Evolutionary conservation across 2,797 vertebrate species (phyloP), one percentile per base, ranked within the genome.

Genomic region (Melanogrammus aeglefinus): DNA sequence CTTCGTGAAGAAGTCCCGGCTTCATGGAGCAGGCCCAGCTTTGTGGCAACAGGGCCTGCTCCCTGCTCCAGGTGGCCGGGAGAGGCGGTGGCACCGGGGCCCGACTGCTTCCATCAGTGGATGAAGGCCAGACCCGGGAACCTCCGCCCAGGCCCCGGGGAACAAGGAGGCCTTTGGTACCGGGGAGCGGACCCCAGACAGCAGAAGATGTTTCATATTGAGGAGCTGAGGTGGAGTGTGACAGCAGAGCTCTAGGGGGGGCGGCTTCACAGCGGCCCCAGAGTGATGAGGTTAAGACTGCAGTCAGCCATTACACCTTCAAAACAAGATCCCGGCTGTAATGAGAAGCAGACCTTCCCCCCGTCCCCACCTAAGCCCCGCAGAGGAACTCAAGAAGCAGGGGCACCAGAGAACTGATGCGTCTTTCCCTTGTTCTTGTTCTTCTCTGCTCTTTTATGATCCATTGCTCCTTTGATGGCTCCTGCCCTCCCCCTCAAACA

Each of bases 131-230:
- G 76, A 86, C 72, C 78, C 81, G 83, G 81, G 83, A 83, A 82
- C 86, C 83, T 80, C 79, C 47, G 38, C 77, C 85, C 82, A 41
- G 33, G 35, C 77, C 76, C 82, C 86, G 88, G 92, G 88, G 86
- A 85, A 91, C 90, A 77, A 82, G 69, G 85, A 71, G 86, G 79
- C 89, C 77, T n/a, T 86, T 89, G 86, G 84, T 78, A 74, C 78
- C 51, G 81, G 73, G 79, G 79, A 2, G 57, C 1, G 57, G n/a
- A 83, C 14, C 63, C 82, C 85, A 91, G 76, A 82, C 78, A 69
- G 80, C 47, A 76, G 86, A 85, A 86, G 85, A 90, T 93, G 91
- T 90, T 91, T 91, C 39, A 2, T 86, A 90, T 92, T 91, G 90
- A 82, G 79, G 77, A 77, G 79, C 77, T 47, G 75, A 72, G 82